A percentile compares a stretch with the other conserved stretches of the same genome.
phyloP scores from a whole-genome alignment of 2,113 vertebrate species.

The Catharus bicknelli region DNA sequence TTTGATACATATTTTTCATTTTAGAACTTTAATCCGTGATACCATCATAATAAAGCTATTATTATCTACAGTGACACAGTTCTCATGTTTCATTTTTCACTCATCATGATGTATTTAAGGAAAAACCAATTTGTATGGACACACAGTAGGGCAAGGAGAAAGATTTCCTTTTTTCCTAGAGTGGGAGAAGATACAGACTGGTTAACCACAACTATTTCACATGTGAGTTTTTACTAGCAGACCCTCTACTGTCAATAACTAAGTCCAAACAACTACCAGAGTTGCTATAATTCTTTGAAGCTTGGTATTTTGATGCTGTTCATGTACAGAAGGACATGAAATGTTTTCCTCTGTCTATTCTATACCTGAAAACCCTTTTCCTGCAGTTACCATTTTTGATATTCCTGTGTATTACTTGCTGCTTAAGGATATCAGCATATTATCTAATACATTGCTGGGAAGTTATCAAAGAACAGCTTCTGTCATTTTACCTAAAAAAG shows the following conservation, averaged over 20 bases:
- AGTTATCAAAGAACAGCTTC: not conserved
- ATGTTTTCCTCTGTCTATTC: not conserved
- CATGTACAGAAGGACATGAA: accelerated
- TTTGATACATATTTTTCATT: slow-evolving; percentile 48
- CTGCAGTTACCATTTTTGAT: not conserved
- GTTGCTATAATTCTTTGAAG: not conserved
- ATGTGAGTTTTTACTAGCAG: not conserved
- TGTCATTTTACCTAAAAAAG: not conserved
- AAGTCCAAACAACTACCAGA: not conserved
- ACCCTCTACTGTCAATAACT: not conserved
- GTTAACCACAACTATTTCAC: not conserved
- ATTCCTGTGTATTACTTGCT: not conserved
- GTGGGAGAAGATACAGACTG: not conserved
- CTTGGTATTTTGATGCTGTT: not conserved
- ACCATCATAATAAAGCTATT: not conserved
- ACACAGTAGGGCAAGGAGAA: not conserved
- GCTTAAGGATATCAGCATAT: not conserved
- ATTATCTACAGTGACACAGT: not conserved
- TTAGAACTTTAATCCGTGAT: not conserved
- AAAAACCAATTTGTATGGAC: not conserved
- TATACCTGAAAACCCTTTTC: not conserved
- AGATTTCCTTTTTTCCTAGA: not conserved
- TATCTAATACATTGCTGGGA: not conserved
- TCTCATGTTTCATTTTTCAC: not conserved
- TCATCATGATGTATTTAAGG: not conserved